phyloP scores from a whole-genome alignment of 2,888 invertebrate genomes.

The Cephus rjabovi region DNA sequence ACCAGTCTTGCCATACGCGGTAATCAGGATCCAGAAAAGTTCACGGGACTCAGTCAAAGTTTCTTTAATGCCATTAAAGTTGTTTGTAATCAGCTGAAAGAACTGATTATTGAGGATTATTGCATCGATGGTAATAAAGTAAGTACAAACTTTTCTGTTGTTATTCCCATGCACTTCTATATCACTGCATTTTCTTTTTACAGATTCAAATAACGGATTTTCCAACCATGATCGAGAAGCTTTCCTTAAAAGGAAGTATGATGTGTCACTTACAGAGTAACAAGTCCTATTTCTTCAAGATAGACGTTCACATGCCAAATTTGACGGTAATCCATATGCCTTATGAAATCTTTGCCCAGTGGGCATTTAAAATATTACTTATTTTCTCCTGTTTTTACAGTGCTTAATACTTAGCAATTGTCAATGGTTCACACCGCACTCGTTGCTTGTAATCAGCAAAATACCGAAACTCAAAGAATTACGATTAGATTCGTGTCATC shows the following conservation, averaged over 20 bases:
- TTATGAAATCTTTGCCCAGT: not conserved
- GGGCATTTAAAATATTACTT: not conserved
- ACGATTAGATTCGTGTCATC: slow-evolving; percentile 74
- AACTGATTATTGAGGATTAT: slow-evolving; percentile 69
- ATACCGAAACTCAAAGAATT: slow-evolving; percentile 73
- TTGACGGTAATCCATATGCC: slow-evolving; percentile 67
- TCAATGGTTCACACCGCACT: slow-evolving; percentile 80
- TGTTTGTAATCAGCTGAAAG: slow-evolving; percentile 65
- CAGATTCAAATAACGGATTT: slow-evolving; percentile 76
- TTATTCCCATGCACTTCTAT: slow-evolving; percentile 2
- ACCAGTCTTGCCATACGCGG: slow-evolving; percentile 56
- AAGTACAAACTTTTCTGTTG: slow-evolving; percentile 28
- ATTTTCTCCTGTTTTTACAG: slow-evolving; percentile 62
- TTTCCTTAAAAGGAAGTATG: slow-evolving; percentile 71
- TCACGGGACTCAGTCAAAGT: slow-evolving; percentile 57
- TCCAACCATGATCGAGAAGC: slow-evolving; percentile 72
- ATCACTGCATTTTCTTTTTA: slow-evolving; percentile 34
- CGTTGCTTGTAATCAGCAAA: slow-evolving; percentile 80
- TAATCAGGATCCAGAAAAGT: slow-evolving; percentile 53
- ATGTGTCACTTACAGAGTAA: slow-evolving; percentile 67
- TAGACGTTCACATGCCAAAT: slow-evolving; percentile 68
- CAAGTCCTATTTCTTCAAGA: slow-evolving; percentile 70
- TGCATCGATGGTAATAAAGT: slow-evolving; percentile 69
- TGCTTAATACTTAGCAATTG: slow-evolving; percentile 79
- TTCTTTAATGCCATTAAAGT: slow-evolving; percentile 58